These are phyloP conservation scores for Arctocebus calabarensis DNA, from an alignment of 2,797 vertebrate genomes.

Conservation along the genomic window DNA sequence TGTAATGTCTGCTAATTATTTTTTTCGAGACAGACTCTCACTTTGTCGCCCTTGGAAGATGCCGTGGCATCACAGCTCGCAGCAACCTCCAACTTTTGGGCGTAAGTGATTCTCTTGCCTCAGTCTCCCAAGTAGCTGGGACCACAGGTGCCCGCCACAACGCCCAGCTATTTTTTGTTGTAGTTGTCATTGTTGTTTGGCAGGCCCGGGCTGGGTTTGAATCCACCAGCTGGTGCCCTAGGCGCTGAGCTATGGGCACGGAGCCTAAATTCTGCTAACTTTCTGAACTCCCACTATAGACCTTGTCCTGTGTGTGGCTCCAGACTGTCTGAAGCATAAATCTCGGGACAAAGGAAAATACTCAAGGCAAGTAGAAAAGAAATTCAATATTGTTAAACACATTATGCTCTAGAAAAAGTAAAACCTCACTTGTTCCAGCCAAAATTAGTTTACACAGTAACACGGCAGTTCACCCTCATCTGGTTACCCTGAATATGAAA, in stretches of 20 bases:
- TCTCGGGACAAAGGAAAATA: constrained; percentile 66
- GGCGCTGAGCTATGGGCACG: no score
- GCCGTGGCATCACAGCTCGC: no score
- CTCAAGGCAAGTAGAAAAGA: constrained; percentile 12
- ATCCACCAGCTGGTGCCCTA: no score
- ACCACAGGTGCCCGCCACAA: no score
- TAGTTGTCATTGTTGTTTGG: no score
- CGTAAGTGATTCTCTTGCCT: no score
- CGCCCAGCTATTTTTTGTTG: no score
- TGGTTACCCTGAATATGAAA: constrained; percentile 57
- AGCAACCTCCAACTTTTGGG: no score
- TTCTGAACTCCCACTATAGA: constrained; percentile 23
- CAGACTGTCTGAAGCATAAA: constrained; percentile 40
- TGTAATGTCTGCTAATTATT: constrained; percentile 3
- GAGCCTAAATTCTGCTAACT: constrained; percentile 23
- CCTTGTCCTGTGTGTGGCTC: not conserved
- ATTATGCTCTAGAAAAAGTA: constrained; percentile 56
- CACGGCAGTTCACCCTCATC: constrained; percentile 41
- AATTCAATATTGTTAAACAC: constrained; percentile 34
- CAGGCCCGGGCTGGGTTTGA: no score
- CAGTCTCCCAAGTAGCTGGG: no score
- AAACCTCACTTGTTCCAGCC: not conserved
- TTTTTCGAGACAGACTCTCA: no score
- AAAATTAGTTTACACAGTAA: constrained; percentile 68
- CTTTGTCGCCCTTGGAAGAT: no score